Base-by-base conservation (phyloP, 2,113 vertebrate species). In the Strigops habroptila region DNA sequence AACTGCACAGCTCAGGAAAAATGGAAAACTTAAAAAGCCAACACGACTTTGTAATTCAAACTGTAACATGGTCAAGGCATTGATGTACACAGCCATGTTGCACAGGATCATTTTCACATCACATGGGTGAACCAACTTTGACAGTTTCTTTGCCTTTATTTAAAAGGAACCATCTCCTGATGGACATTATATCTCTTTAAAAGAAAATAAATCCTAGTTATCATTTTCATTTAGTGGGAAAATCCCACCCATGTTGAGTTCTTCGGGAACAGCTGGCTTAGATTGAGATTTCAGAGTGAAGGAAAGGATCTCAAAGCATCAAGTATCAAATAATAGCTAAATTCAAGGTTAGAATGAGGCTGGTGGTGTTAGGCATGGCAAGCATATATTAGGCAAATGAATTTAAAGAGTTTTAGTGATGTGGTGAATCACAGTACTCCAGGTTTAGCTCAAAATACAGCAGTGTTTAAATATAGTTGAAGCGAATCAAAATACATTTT, bases 201-300 rank as follows among this genome's bases (percentile, higher is more conserved):
- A 88, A 68, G 46, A 52, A 39, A 24, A 14, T 37, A 18, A 37
- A 37, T 39, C 53, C 67, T 63, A 64, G 35, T 81, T 86, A 75
- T 44, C 35, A 30, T 85, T 95, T 80, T 96, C 33, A 76, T 71
- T 46, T 57, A 84, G 51, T 84, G 70, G 85, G 55, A 95, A 57
- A 67, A 86, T 90, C 86, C 85, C 88, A 91, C 92, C 94, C 62
- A 83, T 44, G 51, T 81, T 64, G 57, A 81, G 71, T 96, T 95
- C 65, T 18, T 94, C 75, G 59, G 62, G 86, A 89, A 74, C 67
- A 97, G 83, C 88, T 96, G 92, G 52, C 62, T 96, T 88, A 84
- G 82, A 75, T 91, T 83, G 87, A 88, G 90, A 18, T 39, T 92
- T 96, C n/a, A 14, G 82, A 69, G 7, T 92, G 90, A 70, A 60